Evolutionary conservation across 2,888 invertebrate species (phyloP).

Genomic region (Oscheius sp.): DNA sequence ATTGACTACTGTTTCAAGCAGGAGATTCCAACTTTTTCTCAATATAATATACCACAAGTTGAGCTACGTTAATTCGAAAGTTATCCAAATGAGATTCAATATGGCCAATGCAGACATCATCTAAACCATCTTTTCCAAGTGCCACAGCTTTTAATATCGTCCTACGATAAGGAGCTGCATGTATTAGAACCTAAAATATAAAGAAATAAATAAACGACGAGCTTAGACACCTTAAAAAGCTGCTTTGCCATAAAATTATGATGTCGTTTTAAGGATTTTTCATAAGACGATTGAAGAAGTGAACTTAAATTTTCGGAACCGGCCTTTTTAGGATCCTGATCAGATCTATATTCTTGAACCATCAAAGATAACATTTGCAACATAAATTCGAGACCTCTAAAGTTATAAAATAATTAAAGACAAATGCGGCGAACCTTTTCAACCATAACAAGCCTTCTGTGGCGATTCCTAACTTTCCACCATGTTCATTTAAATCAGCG

Average conservation of each 20-base stretch:
- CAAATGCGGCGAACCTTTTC: conserved; percentile 53
- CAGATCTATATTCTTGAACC: conserved; percentile 57
- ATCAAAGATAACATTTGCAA: conserved; percentile 59
- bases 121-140: conserved; percentile 64
- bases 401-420: conserved; percentile 22
- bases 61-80: conserved; percentile 62
- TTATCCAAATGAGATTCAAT: conserved; percentile 65
- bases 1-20: neutral
- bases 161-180: conserved; percentile 66
- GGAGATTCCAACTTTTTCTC: conserved; percentile 60
- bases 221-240: conserved; percentile 59
- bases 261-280: conserved; percentile 63
- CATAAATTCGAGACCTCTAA: conserved; percentile 69
- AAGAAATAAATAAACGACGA: neutral
- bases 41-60: conserved; percentile 63
- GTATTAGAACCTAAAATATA: conserved; percentile 56
- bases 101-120: conserved; percentile 65
- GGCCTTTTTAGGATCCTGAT: conserved; percentile 34
- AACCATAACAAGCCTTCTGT: conserved; percentile 69
- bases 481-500: conserved; percentile 59
- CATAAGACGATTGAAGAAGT: conserved; percentile 59
- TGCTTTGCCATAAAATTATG: conserved; percentile 67
- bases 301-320: conserved; percentile 58
- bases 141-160: conserved; percentile 66
- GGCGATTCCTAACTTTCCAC: conserved; percentile 64